Percentiles rank a stretch among this genome's conserved stretches.
Conservation (phyloP, 2,888 invertebrate genomes). For the Drosophila tripunctata region DNA sequence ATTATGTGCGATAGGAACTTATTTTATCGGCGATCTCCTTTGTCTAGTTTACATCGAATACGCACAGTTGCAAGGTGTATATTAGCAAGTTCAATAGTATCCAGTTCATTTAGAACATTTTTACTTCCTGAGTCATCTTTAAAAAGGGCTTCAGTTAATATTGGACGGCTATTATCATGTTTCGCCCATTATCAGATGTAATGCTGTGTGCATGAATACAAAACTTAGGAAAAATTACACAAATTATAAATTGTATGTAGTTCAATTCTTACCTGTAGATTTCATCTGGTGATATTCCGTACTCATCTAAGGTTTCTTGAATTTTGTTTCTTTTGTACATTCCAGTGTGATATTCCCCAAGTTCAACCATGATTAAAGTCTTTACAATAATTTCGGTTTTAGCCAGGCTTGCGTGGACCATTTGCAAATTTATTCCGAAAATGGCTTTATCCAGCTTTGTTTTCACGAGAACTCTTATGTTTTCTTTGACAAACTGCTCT, state of each 20-base stretch:
- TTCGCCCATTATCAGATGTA: too few species aligned
- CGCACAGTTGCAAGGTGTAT: slow-evolving; percentile 20
- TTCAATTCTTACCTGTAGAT: background rate
- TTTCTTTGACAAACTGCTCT: slow-evolving; percentile 18
- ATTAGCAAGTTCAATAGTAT: slow-evolving; percentile 8
- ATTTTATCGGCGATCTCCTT: slow-evolving; percentile 22
- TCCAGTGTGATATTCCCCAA: background rate
- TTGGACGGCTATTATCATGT: too few species aligned
- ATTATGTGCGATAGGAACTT: slow-evolving; percentile 20
- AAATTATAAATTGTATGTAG: background rate
- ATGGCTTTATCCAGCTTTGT: background rate
- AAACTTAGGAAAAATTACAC: too few species aligned
- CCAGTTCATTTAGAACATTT: slow-evolving; percentile 13
- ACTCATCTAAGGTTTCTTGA: too few species aligned
- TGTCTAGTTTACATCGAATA: slow-evolving; percentile 13
- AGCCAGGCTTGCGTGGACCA: background rate
- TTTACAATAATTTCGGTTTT: slow-evolving; percentile 15
- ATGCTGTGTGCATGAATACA: too few species aligned
- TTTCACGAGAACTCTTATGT: slow-evolving; percentile 3
- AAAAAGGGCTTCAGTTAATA: slow-evolving; percentile 17
- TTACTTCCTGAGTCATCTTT: slow-evolving; percentile 14
- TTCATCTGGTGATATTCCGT: too few species aligned
- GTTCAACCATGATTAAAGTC: slow-evolving; percentile 5
- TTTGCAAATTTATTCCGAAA: background rate
- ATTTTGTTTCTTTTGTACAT: background rate